These are phyloP conservation scores for Epinephelus lanceolatus DNA, from an alignment of 2,113 vertebrate species.

Conservation along the genomic window DNA sequence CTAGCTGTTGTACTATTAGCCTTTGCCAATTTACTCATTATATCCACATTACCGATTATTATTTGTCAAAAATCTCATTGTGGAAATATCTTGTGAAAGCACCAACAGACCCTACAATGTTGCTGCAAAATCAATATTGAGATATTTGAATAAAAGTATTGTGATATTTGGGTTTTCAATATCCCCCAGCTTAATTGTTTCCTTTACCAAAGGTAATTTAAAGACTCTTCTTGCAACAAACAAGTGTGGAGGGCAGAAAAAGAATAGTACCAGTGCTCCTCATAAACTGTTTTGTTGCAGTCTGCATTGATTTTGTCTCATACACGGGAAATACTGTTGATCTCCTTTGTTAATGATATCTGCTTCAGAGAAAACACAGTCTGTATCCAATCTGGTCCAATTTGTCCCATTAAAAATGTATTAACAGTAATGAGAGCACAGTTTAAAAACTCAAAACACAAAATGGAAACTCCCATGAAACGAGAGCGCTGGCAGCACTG, in stretches of 20 bases:
- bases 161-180: no score
- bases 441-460: neutral
- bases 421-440: neutral
- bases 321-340: neutral
- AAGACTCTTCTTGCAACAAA: neutral
- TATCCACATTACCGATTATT: no score
- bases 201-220: neutral
- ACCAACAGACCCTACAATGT: no score
- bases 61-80: no score
- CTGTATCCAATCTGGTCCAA: constrained; percentile 6
- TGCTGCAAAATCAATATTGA: no score
- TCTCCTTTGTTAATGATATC: constrained; percentile 3
- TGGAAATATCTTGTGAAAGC: no score
- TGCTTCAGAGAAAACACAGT: neutral
- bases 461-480: neutral
- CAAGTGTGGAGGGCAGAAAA: neutral
- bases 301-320: neutral
- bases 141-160: no score
- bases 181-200: neutral
- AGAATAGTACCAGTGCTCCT: neutral
- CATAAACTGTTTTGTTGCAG: neutral
- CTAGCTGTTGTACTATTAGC: no score
- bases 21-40: no score
- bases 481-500: neutral
- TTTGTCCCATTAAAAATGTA: constrained; percentile 26